phyloP scores from a whole-genome alignment of 2,888 invertebrate species.

The Drosophila quasianomalipes region DNA sequence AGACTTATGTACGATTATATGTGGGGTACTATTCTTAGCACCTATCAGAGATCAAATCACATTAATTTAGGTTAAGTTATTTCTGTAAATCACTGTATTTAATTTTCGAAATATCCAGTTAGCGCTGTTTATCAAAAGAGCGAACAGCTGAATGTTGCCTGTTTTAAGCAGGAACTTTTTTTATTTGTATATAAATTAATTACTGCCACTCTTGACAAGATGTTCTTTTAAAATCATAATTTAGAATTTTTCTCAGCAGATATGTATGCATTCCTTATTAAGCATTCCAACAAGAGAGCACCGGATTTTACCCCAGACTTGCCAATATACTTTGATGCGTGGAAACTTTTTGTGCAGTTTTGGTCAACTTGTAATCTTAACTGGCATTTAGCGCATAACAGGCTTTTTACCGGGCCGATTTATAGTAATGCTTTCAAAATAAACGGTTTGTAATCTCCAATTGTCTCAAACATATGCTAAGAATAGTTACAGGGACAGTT shows the following conservation, averaged over 20 bases:
- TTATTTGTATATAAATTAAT: background rate
- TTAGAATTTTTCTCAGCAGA: background rate
- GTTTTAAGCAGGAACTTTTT: background rate
- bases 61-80: background rate
- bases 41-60: background rate
- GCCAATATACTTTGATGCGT: background rate
- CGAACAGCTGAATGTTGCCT: background rate
- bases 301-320: background rate
- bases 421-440: background rate
- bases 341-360: background rate
- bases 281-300: background rate
- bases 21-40: constrained; percentile 23
- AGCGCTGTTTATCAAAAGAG: background rate
- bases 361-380: background rate
- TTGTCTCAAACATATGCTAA: constrained; percentile 27
- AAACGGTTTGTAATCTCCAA: background rate
- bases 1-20: constrained; percentile 31
- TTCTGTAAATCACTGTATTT: background rate
- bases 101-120: background rate
- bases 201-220: background rate
- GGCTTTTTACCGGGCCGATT: background rate
- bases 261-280: background rate
- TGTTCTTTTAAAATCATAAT: background rate
- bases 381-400: background rate
- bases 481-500: constrained; percentile 14